Conservation (phyloP, 1,140 invertebrate species). For the Papilio polytes region DNA sequence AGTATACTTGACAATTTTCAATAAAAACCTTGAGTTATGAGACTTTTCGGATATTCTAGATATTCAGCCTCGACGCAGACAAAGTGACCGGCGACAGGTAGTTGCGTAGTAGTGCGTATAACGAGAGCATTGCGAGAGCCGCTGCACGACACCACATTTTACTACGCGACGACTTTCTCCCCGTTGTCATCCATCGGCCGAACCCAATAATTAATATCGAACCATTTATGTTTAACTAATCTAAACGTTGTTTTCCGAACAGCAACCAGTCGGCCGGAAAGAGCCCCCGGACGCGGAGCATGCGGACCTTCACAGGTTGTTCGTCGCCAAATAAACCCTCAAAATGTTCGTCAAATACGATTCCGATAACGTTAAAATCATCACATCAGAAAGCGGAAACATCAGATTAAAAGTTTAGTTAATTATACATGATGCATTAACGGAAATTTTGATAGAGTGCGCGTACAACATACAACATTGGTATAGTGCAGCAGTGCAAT, state of each 20-base stretch:
- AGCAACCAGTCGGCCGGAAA: too few relatives aligned
- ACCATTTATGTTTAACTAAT: too few relatives aligned
- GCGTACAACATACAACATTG: background rate
- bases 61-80: background rate
- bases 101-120: too few relatives aligned
- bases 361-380: background rate
- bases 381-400: background rate
- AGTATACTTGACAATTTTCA: too few relatives aligned
- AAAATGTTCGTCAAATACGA: background rate
- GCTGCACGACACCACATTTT: background rate
- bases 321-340: background rate
- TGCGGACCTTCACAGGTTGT: background rate
- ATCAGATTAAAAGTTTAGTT: background rate
- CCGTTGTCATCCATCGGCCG: background rate
- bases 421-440: background rate
- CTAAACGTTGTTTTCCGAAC: too few relatives aligned
- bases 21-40: too few relatives aligned
- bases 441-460: background rate
- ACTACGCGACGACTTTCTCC: conserved; percentile 24
- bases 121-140: background rate
- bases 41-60: too few relatives aligned
- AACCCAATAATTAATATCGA: too few relatives aligned
- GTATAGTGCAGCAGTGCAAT: conserved; percentile 48
- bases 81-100: background rate
- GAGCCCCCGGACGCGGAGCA: too few relatives aligned